phyloP scores from a whole-genome alignment of 2,888 invertebrate species.

The Smittia aterrima region DNA sequence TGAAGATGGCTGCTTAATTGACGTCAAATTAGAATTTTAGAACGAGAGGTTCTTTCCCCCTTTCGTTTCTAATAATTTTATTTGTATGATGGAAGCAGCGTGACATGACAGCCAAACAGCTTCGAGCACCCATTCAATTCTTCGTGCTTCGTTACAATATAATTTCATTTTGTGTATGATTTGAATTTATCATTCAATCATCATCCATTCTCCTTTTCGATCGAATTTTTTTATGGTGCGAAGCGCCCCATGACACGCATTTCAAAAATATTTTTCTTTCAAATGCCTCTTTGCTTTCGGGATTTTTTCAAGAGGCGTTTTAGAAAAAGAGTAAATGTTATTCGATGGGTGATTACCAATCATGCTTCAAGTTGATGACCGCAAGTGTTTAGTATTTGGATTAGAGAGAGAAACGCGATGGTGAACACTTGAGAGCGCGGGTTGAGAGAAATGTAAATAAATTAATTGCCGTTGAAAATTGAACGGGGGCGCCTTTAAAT shows the following conservation, averaged over 20 bases:
- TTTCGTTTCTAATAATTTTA: not conserved
- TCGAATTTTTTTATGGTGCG: not conserved
- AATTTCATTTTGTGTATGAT: conserved; percentile 23
- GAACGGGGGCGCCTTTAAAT: not conserved
- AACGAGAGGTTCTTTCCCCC: not conserved
- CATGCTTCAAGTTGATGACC: conserved; percentile 39
- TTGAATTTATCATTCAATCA: conserved; percentile 38
- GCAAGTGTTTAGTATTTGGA: conserved; percentile 37
- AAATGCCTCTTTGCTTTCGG: conserved; percentile 1
- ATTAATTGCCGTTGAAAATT: not conserved
- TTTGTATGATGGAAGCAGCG: conserved; percentile 18
- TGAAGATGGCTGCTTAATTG: conserved; percentile 38
- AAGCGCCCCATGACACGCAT: conserved; percentile 9
- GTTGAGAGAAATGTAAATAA: conserved; percentile 5
- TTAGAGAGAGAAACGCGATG: conserved; percentile 18
- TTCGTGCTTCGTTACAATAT: conserved; percentile 16
- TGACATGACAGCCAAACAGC: conserved; percentile 27
- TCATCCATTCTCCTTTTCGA: conserved; percentile 32
- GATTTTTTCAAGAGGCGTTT: conserved; percentile 18
- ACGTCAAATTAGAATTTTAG: conserved; percentile 34
- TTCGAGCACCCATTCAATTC: conserved; percentile 21
- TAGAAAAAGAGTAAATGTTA: not conserved
- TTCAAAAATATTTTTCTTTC: conserved; percentile 17
- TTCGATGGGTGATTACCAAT: conserved; percentile 37
- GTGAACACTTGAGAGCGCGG: conserved; percentile 17